Base-by-base conservation (phyloP, 1,140 invertebrate genomes). In the Drosophila truncata region DNA sequence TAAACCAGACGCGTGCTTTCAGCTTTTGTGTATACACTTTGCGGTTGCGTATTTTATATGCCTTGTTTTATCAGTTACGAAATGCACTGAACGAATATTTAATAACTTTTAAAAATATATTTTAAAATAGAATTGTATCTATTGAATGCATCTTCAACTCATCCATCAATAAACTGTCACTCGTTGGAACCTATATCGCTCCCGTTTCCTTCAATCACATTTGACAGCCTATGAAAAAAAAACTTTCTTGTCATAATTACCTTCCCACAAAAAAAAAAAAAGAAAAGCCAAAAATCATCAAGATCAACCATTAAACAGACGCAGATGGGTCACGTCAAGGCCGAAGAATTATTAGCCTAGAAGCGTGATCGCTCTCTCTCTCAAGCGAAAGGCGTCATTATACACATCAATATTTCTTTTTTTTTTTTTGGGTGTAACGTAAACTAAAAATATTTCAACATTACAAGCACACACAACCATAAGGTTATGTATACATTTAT, bases 311-410 rank as follows among this genome's bases (percentile, higher is more conserved):
- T 35, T 29, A 70, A 66, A 50, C 61, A 29, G 65, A n/a, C 47
- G 65, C 47, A 50, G 72, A 64, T 71, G 69, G 83, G 76, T 80
- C 76, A 88, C 72, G 80, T 60, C 84, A 88, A 88, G 85, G 85
- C 78, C 81, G 64, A 39, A 69, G 39, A 64, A 88, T 79, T 67
- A 79, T 79, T 79, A 78, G 75, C 27, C 75, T 64, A 79, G 54
- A 79, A 49, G 75, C 76, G 75, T 79, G 76, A 78, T 78, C 46
- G 39, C 49, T 50, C 44, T 33, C 37, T 16, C 41, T 44, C 41
- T 60, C 42, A 63, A 71, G 67, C 58, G 46, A 72, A 64, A 80
- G 39, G 62, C 70, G 54, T 76, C 54, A 60, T 54, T 29, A 37
- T 20, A 61, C 25, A 61, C 23, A 63, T 18, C 3, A 27, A 2